Evolutionary conservation across 2,113 vertebrate genomes (phyloP), one percentile per base, ranked within the genome.

Genomic region (Ophiodon elongatus): DNA sequence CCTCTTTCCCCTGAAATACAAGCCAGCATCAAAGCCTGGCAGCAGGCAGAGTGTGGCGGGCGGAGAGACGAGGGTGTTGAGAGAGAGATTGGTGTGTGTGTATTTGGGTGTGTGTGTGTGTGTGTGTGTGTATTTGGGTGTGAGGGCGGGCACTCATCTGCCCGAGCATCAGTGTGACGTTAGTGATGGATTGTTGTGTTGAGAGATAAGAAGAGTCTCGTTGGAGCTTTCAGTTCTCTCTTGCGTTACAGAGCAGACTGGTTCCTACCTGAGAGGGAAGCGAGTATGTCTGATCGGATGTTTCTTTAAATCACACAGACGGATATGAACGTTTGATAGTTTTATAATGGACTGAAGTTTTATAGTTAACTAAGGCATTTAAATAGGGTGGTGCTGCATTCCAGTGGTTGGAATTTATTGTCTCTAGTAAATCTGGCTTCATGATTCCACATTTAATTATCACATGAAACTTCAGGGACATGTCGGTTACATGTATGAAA

Each of bases 21-120:
- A 89, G 56, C 63, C 75, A 29, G 83, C 82, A 91, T 92, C 85
- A 91, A 88, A 92, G 87, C 73, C 19, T 84, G 52, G 33, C 45
- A 69, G 83, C 85, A 83, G 82, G 66, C 77, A 15, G 74, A 90
- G 88, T 68, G 56, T 87, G 82, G 82, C 85, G 81, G 80, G 65
- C 76, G 9, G 72, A 75, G 37, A n/a, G 64, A 10, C 65, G 71
- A 68, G 62, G 45, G 54, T 56, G 64, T 69, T 45, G 68, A 56
- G 63, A 66, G 63, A 66, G 54, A 43, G 37, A 43, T 41, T 3
- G 47, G 27, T 41, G 41, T 1, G 21, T 45, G 23, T 47, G 25
- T 37, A 25, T 1, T 13, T 43, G 25, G 72, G 66, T 52, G 41
- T 50, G 41, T 3, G 41, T 37, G 8, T 39, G 72, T 50, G 33